These are phyloP conservation scores for Lutjanus argentimaculatus DNA, from an alignment of 2,797 vertebrate genomes.

Conservation along the genomic window DNA sequence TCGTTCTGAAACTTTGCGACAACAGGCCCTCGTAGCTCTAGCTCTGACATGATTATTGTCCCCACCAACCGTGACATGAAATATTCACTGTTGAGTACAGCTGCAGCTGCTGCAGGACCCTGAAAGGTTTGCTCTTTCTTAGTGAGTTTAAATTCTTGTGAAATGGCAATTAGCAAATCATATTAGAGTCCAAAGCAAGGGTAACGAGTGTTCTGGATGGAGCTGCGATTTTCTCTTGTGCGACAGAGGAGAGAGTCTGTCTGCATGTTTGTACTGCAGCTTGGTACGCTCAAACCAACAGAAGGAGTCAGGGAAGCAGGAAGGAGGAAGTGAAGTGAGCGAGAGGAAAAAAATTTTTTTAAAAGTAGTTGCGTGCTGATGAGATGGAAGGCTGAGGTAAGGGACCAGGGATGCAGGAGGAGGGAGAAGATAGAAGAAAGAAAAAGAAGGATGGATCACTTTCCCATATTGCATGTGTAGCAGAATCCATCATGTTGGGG, in stretches of 20 bases:
- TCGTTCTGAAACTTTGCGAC: too few species aligned
- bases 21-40: too few species aligned
- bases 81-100: too few species aligned
- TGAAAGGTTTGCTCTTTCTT: neutral
- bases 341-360: neutral
- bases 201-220: neutral
- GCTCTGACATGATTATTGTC: too few species aligned
- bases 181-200: neutral
- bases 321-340: constrained; percentile 49
- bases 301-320: constrained; percentile 30
- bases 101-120: neutral
- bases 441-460: constrained; percentile 62
- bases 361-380: constrained; percentile 29
- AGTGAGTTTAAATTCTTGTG: neutral
- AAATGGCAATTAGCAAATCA: constrained; percentile 16
- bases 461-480: constrained; percentile 76
- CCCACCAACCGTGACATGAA: too few species aligned
- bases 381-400: constrained; percentile 40
- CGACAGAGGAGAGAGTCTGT: neutral
- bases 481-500: constrained; percentile 68
- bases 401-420: constrained; percentile 19
- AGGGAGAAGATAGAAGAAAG: constrained; percentile 48
- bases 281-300: constrained; percentile 1
- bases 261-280: constrained; percentile 17
- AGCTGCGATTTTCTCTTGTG: neutral